Conservation (phyloP, 1,140 invertebrate genomes). For the Drosophila carrolli region DNA sequence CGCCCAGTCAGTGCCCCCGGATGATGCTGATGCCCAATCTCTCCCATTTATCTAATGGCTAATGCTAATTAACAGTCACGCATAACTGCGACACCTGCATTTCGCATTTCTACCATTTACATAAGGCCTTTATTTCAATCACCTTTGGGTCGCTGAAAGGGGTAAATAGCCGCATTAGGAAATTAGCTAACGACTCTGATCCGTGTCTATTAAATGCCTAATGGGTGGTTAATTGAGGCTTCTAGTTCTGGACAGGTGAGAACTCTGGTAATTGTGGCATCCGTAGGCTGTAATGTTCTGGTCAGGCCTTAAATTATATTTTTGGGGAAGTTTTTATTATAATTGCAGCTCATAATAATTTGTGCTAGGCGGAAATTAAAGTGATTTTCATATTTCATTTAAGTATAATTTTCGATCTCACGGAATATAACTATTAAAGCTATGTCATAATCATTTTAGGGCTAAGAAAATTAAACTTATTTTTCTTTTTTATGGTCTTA, state of each 20-base stretch:
- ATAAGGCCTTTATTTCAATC: conserved; percentile 29
- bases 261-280: background rate
- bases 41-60: conserved; percentile 35
- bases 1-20: conserved; percentile 7
- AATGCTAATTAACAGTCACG: conserved; percentile 51
- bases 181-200: conserved; percentile 14
- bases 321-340: background rate
- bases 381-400: background rate
- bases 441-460: no score
- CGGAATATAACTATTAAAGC: no score
- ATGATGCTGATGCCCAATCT: conserved; percentile 23
- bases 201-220: conserved; percentile 1
- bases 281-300: background rate
- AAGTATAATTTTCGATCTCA: no score
- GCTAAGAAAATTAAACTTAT: no score
- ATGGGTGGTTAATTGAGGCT: conserved; percentile 10
- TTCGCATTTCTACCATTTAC: conserved; percentile 29
- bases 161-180: conserved; percentile 15
- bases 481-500: no score
- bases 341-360: conserved; percentile 6
- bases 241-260: conserved; percentile 19
- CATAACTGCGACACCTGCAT: conserved; percentile 49
- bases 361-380: background rate
- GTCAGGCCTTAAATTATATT: background rate
- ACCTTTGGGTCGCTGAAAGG: background rate